These are phyloP conservation scores for Tuberolachnus salignus DNA, from an alignment of 2,888 invertebrate genomes.

Conservation along the genomic window DNA sequence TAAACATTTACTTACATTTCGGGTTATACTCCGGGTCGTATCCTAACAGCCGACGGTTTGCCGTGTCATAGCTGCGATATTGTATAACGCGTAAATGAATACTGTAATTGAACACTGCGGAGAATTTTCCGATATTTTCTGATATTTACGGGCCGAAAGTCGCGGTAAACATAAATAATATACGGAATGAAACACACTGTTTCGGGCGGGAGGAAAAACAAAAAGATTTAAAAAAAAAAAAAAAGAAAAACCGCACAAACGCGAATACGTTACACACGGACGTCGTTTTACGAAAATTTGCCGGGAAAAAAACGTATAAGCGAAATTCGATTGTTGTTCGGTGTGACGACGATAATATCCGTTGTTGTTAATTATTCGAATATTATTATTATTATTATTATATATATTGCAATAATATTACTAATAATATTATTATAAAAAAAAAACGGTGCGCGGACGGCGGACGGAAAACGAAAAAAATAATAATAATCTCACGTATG, in stretches of 20 bases:
- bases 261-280: no score
- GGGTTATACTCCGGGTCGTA: not conserved
- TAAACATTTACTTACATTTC: constrained; percentile 31
- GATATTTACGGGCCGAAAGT: no score
- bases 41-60: constrained; percentile 13
- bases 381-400: no score
- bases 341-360: not conserved
- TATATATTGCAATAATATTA: no score
- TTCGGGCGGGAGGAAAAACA: not conserved
- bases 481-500: constrained; percentile 3
- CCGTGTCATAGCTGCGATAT: not conserved
- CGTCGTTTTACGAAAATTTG: not conserved
- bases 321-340: not conserved
- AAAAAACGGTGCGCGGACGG: not conserved
- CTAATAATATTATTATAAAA: no score
- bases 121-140: no score
- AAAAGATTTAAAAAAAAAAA: no score
- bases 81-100: no score
- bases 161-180: not conserved
- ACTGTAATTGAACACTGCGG: no score
- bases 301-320: not conserved
- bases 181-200: not conserved
- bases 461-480: not conserved
- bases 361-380: no score
- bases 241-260: not conserved